These are phyloP conservation scores for Anthophora plumipes DNA, from an alignment of 2,888 invertebrate species.

Conservation along the genomic window DNA sequence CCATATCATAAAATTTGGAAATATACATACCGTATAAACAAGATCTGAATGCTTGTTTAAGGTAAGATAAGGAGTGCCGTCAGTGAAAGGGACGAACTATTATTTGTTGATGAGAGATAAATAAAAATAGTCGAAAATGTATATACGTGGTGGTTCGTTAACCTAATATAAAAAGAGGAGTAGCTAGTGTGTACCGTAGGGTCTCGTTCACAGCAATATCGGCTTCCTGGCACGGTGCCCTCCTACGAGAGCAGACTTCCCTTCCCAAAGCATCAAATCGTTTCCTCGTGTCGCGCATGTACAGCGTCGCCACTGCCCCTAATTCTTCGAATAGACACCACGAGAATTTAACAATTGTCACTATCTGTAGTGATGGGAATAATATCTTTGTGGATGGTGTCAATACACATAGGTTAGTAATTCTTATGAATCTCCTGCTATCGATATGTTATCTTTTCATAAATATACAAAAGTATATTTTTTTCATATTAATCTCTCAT, in stretches of 20 bases:
- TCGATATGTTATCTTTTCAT: neutral
- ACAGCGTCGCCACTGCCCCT: constrained; percentile 63
- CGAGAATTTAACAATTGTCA: constrained; percentile 64
- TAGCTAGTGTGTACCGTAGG: constrained; percentile 46
- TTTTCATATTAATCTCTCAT: neutral
- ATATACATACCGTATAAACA: too few relatives aligned
- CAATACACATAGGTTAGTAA: neutral
- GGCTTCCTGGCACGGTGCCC: constrained; percentile 75
- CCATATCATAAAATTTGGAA: too few relatives aligned
- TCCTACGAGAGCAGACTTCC: constrained; percentile 74
- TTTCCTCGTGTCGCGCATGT: constrained; percentile 70
- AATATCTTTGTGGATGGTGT: constrained; percentile 15
- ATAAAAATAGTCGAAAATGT: neutral
- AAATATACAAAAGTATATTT: neutral
- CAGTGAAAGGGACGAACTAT: too few relatives aligned
- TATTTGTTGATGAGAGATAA: too few relatives aligned
- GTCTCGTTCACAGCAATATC: constrained; percentile 69
- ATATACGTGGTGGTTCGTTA: constrained; percentile 10
- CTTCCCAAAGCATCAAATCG: constrained; percentile 75
- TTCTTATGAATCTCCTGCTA: neutral
- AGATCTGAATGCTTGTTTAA: too few relatives aligned
- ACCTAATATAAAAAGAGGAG: constrained; percentile 32
- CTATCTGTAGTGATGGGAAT: constrained; percentile 46
- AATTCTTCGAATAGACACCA: constrained; percentile 69
- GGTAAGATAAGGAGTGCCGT: too few relatives aligned